A percentile compares a stretch with the other conserved stretches of the same genome.
phyloP scores from a whole-genome alignment of 2,888 invertebrate species.

The Trissolcus brochymenae region DNA sequence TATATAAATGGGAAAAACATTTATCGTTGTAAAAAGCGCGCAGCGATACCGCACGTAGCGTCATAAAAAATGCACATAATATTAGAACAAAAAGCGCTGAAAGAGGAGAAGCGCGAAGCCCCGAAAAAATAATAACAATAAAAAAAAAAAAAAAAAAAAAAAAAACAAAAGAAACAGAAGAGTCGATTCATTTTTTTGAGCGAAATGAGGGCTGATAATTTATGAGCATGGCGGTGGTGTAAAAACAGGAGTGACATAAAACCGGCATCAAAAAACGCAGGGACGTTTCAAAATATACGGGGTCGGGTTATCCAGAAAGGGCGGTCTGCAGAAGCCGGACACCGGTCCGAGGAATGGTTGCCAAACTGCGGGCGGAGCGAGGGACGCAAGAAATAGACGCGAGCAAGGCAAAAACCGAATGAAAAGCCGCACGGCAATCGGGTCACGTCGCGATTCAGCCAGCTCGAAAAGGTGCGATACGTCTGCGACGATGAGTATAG shows the following conservation, averaged over 20 bases:
- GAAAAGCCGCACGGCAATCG: slow-evolving; percentile 39
- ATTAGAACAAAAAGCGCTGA: slow-evolving; percentile 14
- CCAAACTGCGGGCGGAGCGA: slow-evolving; percentile 8
- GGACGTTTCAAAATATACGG: slow-evolving; percentile 63
- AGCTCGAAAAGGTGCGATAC: slow-evolving; percentile 47
- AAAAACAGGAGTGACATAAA: slow-evolving; percentile 48
- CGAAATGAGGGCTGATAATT: slow-evolving; percentile 50
- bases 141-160: neutral
- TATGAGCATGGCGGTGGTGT: slow-evolving; percentile 22
- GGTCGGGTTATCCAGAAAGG: slow-evolving; percentile 67
- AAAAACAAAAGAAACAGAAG: neutral
- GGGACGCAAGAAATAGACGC: slow-evolving; percentile 39
- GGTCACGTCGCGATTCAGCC: slow-evolving; percentile 55
- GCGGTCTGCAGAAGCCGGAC: slow-evolving; percentile 65
- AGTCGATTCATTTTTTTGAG: slow-evolving; percentile 36
- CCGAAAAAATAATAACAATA: neutral
- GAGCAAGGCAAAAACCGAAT: slow-evolving; percentile 51
- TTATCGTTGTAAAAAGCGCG: slow-evolving; percentile 32
- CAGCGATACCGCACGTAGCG: slow-evolving; percentile 33
- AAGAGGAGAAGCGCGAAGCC: neutral
- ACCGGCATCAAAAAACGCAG: slow-evolving; percentile 38
- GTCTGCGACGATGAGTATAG: slow-evolving; percentile 45
- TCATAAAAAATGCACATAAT: slow-evolving; percentile 41
- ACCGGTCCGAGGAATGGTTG: slow-evolving; percentile 58
- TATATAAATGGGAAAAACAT: slow-evolving; percentile 30